A percentile compares a stretch with the other conserved stretches of the same genome.
Conservation (phyloP, 2,888 invertebrate species). For the Dryocosmus kuriphilus region DNA sequence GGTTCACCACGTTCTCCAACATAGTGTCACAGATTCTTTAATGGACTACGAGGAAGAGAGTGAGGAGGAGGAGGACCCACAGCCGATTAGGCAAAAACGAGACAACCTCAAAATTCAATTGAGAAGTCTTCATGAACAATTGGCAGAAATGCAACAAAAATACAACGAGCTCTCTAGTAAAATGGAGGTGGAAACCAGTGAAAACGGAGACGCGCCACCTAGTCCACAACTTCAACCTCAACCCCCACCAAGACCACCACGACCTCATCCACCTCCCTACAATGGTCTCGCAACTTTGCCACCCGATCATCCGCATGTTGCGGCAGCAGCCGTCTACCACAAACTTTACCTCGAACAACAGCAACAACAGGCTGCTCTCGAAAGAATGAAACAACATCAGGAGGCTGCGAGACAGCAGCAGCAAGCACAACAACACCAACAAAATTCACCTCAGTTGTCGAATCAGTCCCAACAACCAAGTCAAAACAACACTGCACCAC, state of each 20-base stretch:
- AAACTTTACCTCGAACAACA: constrained; percentile 81
- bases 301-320: constrained; percentile 80
- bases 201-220: constrained; percentile 79
- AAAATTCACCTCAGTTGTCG: constrained; percentile 67
- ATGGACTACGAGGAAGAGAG: constrained; percentile 85
- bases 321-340: constrained; percentile 77
- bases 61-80: constrained; percentile 87
- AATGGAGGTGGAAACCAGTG: constrained; percentile 83
- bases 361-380: constrained; percentile 75
- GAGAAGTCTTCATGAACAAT: constrained; percentile 91
- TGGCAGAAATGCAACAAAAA: constrained; percentile 94
- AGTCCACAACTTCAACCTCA: constrained; percentile 78
- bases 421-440: constrained; percentile 79
- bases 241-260: constrained; percentile 78
- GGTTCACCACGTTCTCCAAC: constrained; percentile 81
- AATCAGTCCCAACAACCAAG: constrained; percentile 72
- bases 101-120: constrained; percentile 91
- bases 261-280: constrained; percentile 80
- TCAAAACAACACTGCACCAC: constrained; percentile 63
- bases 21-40: constrained; percentile 80
- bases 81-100: constrained; percentile 89
- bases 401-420: constrained; percentile 78
- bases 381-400: constrained; percentile 79
- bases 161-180: constrained; percentile 92
- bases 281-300: constrained; percentile 79